phyloP scores from a whole-genome alignment of 2,888 invertebrate genomes.

The Acanthosepion pharaonis region DNA sequence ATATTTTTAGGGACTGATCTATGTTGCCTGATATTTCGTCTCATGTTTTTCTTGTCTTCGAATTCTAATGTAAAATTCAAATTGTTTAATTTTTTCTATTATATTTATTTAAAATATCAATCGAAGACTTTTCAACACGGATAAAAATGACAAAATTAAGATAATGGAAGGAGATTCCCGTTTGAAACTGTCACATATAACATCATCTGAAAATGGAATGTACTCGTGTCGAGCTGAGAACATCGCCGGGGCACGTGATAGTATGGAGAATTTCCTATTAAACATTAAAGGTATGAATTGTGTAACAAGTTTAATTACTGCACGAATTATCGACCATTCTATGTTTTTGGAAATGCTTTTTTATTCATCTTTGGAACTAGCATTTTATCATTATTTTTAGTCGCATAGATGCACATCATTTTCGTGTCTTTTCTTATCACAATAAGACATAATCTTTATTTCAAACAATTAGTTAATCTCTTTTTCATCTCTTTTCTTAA shows the following conservation, averaged over 20 bases:
- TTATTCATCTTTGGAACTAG: neutral
- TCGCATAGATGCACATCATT: neutral
- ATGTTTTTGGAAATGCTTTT: neutral
- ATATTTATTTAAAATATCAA: neutral
- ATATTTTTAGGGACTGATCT: too few relatives aligned
- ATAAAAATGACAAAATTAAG: conserved; percentile 60
- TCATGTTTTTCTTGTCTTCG: neutral
- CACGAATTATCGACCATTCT: neutral
- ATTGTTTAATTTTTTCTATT: neutral
- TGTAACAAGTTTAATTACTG: neutral
- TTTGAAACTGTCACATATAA: conserved; percentile 78
- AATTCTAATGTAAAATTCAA: neutral
- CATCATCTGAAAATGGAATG: conserved; percentile 80
- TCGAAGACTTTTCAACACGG: conserved; percentile 65
- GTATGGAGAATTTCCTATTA: conserved; percentile 77
- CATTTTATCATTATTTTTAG: neutral
- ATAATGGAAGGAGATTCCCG: conserved; percentile 75
- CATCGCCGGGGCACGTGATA: conserved; percentile 79
- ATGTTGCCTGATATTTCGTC: too few relatives aligned
- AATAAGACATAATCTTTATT: neutral
- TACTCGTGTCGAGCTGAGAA: conserved; percentile 84
- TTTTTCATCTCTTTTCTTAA: neutral
- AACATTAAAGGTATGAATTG: conserved; percentile 77
- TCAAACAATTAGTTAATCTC: neutral
- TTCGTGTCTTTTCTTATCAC: neutral